Evolutionary conservation across 53 echinoderm and acorn worm species (phyloP).

Genomic region (Paracentrotus lividus): DNA sequence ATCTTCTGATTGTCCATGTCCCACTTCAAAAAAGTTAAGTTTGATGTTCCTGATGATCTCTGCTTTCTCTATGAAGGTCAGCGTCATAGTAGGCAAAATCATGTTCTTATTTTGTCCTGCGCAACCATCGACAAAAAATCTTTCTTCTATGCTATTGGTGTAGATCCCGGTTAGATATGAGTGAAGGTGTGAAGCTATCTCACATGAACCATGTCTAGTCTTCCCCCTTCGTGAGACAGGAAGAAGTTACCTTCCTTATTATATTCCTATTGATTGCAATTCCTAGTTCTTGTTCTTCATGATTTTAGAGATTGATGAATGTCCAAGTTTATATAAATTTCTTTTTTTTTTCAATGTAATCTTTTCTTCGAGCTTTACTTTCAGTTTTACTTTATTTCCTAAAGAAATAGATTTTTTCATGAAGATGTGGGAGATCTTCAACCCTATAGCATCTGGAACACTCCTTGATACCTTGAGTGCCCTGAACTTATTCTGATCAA

Average conservation of each 20-base stretch:
- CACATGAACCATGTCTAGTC: slow-evolving; percentile 72
- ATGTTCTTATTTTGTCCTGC: slow-evolving; percentile 82
- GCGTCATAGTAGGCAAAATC: slow-evolving; percentile 78
- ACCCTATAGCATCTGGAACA: slow-evolving; percentile 37
- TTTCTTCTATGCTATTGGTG: slow-evolving; percentile 32
- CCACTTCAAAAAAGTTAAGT: slow-evolving; percentile 70
- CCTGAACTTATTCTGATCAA: slow-evolving; percentile 74
- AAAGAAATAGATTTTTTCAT: no score
- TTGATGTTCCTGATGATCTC: slow-evolving; percentile 45
- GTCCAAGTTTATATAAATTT: no score
- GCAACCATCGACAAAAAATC: slow-evolving; percentile 82
- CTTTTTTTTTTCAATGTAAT: no score
- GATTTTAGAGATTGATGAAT: no score
- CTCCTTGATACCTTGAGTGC: slow-evolving; percentile 49
- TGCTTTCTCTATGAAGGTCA: slow-evolving; percentile 38
- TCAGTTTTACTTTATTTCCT: no score
- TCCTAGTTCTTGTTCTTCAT: no score
- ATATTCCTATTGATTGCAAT: no score
- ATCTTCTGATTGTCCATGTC: slow-evolving; percentile 80
- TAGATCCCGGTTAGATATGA: slow-evolving; percentile 66
- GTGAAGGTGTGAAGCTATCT: slow-evolving; percentile 75
- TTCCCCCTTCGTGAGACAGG: slow-evolving; percentile 75
- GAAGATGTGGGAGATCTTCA: slow-evolving; percentile 77
- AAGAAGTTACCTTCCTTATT: slow-evolving; percentile 75
- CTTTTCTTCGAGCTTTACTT: no score